Percentiles rank a stretch among this genome's conserved stretches.
These are phyloP conservation scores for Drepana arcuata DNA, from an alignment of 1,140 invertebrate genomes.

Conservation along the genomic window DNA sequence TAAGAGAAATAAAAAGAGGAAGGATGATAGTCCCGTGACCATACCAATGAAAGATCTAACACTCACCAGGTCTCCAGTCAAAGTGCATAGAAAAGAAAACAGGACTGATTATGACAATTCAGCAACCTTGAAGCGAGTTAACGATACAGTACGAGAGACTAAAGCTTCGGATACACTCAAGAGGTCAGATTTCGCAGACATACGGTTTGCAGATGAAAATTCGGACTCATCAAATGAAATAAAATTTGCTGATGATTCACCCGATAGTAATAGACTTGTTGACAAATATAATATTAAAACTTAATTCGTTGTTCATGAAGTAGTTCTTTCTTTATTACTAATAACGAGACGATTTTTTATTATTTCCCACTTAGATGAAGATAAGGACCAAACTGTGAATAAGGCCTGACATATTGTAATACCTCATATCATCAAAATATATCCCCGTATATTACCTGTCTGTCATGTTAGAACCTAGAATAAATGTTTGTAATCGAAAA, in stretches of 20 bases:
- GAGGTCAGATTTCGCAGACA: slow-evolving; percentile 50
- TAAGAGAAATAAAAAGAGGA: slow-evolving; percentile 43
- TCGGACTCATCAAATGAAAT: slow-evolving; percentile 65
- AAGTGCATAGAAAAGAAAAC: slow-evolving; percentile 46
- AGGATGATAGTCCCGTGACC: slow-evolving; percentile 33
- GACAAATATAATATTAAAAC: slow-evolving; percentile 54
- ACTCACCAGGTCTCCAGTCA: slow-evolving; percentile 43
- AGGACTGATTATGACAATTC: slow-evolving; percentile 45
- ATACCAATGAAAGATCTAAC: slow-evolving; percentile 64
- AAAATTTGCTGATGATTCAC: slow-evolving; percentile 62
- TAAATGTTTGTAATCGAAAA: slow-evolving; percentile 8
- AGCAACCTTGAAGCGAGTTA: slow-evolving; percentile 51
- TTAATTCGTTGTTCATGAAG: slow-evolving; percentile 19
- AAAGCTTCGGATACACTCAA: slow-evolving; percentile 42
- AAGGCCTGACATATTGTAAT: slow-evolving; percentile 17
- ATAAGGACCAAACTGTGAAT: slow-evolving; percentile 45
- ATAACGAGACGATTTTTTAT: background rate
- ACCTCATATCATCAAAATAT: slow-evolving; percentile 31
- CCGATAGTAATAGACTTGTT: slow-evolving; percentile 53
- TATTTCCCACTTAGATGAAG: slow-evolving; percentile 15
- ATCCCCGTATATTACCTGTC: slow-evolving; percentile 13
- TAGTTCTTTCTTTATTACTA: background rate
- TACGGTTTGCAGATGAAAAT: slow-evolving; percentile 65
- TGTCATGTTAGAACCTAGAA: slow-evolving; percentile 10
- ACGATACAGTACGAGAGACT: slow-evolving; percentile 38